Conservation (phyloP, 2,113 vertebrate genomes). For the Buteo buteo region DNA sequence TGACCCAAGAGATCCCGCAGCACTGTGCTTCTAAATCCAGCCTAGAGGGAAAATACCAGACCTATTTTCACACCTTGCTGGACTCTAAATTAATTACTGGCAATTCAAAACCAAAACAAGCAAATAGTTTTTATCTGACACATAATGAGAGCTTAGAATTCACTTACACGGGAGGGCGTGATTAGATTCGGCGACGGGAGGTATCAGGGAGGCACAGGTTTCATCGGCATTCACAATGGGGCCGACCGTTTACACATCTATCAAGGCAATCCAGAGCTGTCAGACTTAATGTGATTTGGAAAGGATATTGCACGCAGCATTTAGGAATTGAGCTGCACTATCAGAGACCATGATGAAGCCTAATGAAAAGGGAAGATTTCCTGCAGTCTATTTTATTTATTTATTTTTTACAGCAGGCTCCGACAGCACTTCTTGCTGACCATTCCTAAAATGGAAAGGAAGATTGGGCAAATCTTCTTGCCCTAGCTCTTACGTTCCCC, state of each 20-base stretch:
- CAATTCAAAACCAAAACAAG: background rate
- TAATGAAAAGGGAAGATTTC: background rate
- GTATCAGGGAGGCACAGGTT: background rate
- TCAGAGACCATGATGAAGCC: background rate
- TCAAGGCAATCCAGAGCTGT: background rate
- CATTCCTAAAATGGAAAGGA: background rate
- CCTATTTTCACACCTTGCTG: background rate
- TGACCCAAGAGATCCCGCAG: background rate
- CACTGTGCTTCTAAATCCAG: background rate
- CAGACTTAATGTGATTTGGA: background rate
- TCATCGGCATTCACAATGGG: background rate
- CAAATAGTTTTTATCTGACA: background rate
- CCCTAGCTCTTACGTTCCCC: background rate
- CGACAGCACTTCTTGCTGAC: background rate
- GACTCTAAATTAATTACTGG: background rate
- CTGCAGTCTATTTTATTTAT: background rate
- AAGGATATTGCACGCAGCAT: background rate
- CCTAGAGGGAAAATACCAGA: background rate
- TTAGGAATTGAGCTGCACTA: background rate
- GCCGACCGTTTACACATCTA: background rate
- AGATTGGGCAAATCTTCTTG: background rate
- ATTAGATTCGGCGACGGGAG: rapidly evolving
- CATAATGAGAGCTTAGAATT: background rate
- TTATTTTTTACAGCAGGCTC: background rate
- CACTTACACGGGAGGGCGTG: rapidly evolving